These are phyloP conservation scores for Urocolius indicus DNA, from an alignment of 2,113 vertebrate species.

Conservation along the genomic window DNA sequence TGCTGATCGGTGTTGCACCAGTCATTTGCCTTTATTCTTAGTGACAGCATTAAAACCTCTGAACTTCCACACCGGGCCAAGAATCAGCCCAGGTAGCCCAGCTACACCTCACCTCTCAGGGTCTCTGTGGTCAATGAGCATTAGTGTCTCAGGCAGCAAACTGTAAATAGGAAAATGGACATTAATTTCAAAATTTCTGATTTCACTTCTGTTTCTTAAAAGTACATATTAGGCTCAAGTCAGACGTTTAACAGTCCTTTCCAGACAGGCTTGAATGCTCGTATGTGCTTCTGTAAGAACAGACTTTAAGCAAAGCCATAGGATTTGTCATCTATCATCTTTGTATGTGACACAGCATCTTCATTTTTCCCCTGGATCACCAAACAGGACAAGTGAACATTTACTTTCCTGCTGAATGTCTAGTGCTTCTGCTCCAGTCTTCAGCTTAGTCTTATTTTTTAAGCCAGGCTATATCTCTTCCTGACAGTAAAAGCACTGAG, in stretches of 20 bases:
- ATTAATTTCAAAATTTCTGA: neutral
- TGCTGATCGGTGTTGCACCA: neutral
- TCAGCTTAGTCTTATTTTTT: neutral
- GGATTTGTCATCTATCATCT: neutral
- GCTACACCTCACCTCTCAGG: rapidly evolving
- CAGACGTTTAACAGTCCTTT: neutral
- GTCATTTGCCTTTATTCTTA: neutral
- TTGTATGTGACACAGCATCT: neutral
- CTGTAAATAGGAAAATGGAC: neutral
- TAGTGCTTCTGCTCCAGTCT: neutral
- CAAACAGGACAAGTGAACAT: neutral
- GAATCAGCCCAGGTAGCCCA: neutral
- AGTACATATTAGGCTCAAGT: neutral
- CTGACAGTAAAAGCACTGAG: neutral
- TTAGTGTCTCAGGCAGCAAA: neutral
- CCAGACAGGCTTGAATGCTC: neutral
- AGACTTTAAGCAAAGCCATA: neutral
- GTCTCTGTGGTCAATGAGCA: neutral
- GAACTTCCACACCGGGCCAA: neutral
- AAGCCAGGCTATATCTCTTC: neutral
- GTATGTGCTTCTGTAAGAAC: neutral
- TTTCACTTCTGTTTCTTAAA: neutral
- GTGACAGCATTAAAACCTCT: neutral
- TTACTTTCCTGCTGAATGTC: neutral
- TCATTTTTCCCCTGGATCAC: neutral